Evolutionary conservation across 1,140 invertebrate genomes (phyloP), one percentile per base, ranked within the genome.

Genomic region (Andrena cerasifolii): DNA sequence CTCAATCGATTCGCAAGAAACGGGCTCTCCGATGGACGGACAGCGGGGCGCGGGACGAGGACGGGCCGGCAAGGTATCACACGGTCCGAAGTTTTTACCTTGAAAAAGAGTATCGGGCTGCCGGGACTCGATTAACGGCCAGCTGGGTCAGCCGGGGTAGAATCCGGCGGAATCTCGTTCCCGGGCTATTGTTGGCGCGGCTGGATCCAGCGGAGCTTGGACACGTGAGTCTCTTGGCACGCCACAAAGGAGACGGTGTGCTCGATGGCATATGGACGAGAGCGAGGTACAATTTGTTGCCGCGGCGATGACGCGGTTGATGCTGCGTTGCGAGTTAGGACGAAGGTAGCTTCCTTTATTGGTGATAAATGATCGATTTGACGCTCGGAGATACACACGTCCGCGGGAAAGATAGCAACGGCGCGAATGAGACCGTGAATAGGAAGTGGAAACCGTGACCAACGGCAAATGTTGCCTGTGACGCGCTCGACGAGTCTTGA

Each of bases 1-100:
- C 75, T 74, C 78, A 79, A 83, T 84, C 74, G 73, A 86, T 86
- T 82, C 71, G 75, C 79, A 75, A 74, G 70, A 78, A 74, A 81
- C 70, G 62, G 66, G 73, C 58, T 72, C 58, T 72, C 54, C 43
- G 79, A 31, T 75, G 51, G 43, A 26, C 26, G 62, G 45, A 63
- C 54, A 47, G 43, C 31, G 73, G 36, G 67, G 49, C 51, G 31
- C 36, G 54, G 24, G 49, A 45, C 31, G 47, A 28, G 31, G 49
- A 14, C 18, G 53, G 28, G 36, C 21, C 49, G 65, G 66, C 40
- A 66, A 21, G 62, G 26, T 82, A 82, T 78, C 47, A 51, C 67
- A 74, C 54, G 68, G 63, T 73, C 76, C 21, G 58, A 10, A 21
- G 58, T 73, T 73, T 70, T 73, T 63, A 53, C 45, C 45, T 73